Percentiles rank a stretch among this genome's conserved stretches.
Evolutionary conservation across 1,140 invertebrate genomes (phyloP).

Genomic region (Aleiodes sp.): DNA sequence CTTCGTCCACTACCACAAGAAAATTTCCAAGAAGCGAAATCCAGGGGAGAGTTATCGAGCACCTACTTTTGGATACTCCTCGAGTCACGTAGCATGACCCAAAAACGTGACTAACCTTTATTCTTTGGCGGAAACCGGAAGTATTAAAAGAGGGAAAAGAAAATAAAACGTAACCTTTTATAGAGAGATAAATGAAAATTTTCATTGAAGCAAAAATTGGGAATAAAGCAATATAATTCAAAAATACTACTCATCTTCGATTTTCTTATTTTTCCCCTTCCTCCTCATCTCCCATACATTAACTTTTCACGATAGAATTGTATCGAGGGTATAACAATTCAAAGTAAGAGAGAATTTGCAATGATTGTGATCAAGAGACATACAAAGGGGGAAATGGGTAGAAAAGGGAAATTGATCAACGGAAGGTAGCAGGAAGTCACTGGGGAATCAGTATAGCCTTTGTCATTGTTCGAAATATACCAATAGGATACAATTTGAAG

Average conservation of each 20-base stretch:
- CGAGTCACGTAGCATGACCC: slow-evolving; percentile 31
- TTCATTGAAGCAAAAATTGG: too few species aligned
- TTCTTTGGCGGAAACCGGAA: slow-evolving; percentile 14
- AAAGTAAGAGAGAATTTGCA: background rate
- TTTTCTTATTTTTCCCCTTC: too few species aligned
- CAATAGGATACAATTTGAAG: slow-evolving; percentile 11
- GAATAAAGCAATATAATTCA: background rate
- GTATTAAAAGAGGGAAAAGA: slow-evolving; percentile 20
- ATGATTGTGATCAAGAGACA: slow-evolving; percentile 11
- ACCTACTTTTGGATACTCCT: slow-evolving; percentile 27
- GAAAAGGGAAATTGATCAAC: slow-evolving; percentile 13
- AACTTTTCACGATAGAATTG: too few species aligned
- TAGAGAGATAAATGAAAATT: slow-evolving; percentile 28
- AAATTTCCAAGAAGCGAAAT: slow-evolving; percentile 12
- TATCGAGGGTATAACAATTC: background rate
- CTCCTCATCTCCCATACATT: background rate
- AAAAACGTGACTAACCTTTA: slow-evolving; percentile 33
- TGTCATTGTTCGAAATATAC: slow-evolving; percentile 23
- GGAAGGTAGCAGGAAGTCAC: slow-evolving; percentile 17
- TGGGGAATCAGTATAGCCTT: background rate
- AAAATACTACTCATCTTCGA: too few species aligned
- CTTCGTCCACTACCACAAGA: slow-evolving; percentile 31
- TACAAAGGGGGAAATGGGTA: background rate
- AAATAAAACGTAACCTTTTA: slow-evolving; percentile 19
- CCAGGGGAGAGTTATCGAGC: slow-evolving; percentile 27